Evolutionary conservation across 2,888 invertebrate species (phyloP).

Genomic region (Meiosimyza platycephala): DNA sequence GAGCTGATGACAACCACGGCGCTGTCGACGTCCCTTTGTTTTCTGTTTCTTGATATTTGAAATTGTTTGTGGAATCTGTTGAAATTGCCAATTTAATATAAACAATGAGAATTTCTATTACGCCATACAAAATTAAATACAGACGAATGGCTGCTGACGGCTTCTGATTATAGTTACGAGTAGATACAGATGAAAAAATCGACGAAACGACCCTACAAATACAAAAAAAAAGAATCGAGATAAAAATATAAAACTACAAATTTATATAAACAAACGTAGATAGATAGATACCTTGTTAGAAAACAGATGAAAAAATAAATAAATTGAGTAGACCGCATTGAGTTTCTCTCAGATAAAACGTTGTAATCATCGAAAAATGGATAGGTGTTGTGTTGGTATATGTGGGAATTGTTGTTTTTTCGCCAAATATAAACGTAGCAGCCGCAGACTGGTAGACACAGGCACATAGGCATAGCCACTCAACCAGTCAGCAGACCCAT

Average conservation of each 20-base stretch:
- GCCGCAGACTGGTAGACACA: too few relatives aligned
- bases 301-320: too few relatives aligned
- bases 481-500: too few relatives aligned
- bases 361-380: too few relatives aligned
- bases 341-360: too few relatives aligned
- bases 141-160: too few relatives aligned
- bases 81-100: conserved; percentile 9
- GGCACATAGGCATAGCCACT: too few relatives aligned
- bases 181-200: neutral
- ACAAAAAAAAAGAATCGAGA: neutral
- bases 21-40: neutral
- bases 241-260: neutral
- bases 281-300: neutral
- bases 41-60: neutral
- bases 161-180: conserved; percentile 6
- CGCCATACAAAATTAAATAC: neutral
- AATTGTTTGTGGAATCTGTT: neutral
- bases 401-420: too few relatives aligned
- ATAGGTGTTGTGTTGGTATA: too few relatives aligned
- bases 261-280: conserved; percentile 1
- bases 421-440: too few relatives aligned
- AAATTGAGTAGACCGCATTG: too few relatives aligned
- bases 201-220: neutral
- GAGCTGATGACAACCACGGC: conserved; percentile 14
- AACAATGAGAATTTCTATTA: conserved; percentile 8